phyloP scores from a whole-genome alignment of 2,888 invertebrate species.

The Cephalotes varians region DNA sequence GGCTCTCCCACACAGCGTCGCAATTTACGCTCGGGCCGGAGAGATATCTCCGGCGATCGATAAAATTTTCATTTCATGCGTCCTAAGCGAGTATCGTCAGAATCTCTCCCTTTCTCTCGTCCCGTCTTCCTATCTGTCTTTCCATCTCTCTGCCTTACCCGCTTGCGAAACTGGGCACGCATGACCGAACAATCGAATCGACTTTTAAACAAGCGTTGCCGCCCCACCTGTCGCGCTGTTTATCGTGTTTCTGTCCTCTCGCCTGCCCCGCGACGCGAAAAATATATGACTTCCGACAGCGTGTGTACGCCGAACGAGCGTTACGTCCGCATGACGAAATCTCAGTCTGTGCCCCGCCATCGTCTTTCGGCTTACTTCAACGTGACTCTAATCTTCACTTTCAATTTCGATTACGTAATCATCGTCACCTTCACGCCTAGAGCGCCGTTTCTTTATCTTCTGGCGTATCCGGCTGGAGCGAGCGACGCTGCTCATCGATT shows the following conservation, averaged over 20 bases:
- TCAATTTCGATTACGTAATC: background rate
- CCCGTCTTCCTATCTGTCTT: background rate
- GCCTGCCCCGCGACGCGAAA: constrained; percentile 2
- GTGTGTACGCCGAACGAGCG: background rate
- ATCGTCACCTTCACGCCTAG: background rate
- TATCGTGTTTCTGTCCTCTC: constrained; percentile 49
- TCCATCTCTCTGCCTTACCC: background rate
- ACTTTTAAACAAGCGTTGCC: constrained; percentile 40
- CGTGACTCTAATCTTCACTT: constrained; percentile 10
- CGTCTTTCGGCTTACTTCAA: background rate
- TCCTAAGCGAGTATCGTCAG: constrained; percentile 47
- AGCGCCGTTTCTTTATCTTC: background rate
- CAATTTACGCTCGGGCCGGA: constrained; percentile 31
- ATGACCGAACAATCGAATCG: constrained; percentile 54
- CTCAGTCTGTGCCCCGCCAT: background rate
- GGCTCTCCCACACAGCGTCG: constrained; percentile 2
- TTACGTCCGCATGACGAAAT: background rate
- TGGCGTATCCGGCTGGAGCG: background rate
- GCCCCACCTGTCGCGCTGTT: constrained; percentile 40
- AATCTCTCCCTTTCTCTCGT: background rate
- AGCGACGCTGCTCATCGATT: background rate
- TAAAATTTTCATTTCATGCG: constrained; percentile 54
- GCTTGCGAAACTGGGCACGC: constrained; percentile 53
- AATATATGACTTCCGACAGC: constrained; percentile 11
- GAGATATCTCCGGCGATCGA: constrained; percentile 47